Evolutionary conservation across 1,140 invertebrate species (phyloP).

Genomic region (Gerris buenoi): DNA sequence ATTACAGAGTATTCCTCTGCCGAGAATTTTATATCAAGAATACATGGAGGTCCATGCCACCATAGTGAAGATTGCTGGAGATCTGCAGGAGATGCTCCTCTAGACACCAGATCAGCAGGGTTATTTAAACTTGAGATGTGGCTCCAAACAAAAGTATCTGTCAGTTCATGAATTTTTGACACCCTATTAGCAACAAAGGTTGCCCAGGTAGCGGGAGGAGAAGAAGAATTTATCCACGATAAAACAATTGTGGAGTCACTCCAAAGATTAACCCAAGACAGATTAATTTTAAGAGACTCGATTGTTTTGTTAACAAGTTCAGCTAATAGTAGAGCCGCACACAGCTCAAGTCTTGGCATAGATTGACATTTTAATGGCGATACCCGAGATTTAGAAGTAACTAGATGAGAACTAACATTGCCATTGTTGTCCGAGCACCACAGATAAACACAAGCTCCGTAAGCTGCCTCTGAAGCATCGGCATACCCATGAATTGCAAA

Average conservation of each 20-base stretch:
- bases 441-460: neutral
- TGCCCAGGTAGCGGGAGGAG: neutral
- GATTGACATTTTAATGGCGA: neutral
- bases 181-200: neutral
- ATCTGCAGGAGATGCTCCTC: neutral
- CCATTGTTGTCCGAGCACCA: neutral
- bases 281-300: neutral
- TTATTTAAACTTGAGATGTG: neutral
- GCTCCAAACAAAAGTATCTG: neutral
- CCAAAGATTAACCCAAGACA: neutral
- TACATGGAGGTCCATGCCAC: neutral
- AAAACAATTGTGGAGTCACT: neutral
- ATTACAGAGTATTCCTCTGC: too few species aligned
- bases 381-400: neutral
- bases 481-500: neutral
- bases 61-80: neutral
- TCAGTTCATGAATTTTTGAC: neutral
- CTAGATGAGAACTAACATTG: neutral
- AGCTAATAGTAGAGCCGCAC: neutral
- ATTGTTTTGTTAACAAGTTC: neutral
- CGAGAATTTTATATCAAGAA: too few species aligned
- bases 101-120: neutral
- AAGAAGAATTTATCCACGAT: neutral
- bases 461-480: neutral
- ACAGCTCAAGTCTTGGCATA: neutral